Percentiles rank a stretch among this genome's conserved stretches.
Evolutionary conservation across 2,888 invertebrate genomes (phyloP).

Genomic region (Agrotis puta): DNA sequence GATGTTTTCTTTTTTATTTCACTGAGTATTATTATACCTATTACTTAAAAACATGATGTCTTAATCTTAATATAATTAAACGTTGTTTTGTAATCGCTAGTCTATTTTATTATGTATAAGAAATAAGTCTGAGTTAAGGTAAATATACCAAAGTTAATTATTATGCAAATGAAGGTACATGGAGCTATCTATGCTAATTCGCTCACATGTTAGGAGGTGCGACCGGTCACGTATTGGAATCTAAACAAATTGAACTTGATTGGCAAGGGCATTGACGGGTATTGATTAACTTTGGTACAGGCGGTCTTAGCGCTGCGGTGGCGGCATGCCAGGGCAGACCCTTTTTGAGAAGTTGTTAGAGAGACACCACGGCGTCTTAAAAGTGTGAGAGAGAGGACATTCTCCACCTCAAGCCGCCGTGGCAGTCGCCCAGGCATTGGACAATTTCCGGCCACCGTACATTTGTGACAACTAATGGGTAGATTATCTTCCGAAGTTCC

Average conservation of each 20-base stretch:
- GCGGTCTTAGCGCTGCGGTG: neutral
- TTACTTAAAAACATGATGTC: constrained; percentile 22
- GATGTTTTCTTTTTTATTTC: constrained; percentile 13
- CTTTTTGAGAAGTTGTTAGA: no score
- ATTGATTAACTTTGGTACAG: neutral
- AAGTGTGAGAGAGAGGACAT: no score
- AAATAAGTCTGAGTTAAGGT: constrained; percentile 8
- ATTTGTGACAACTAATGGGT: no score
- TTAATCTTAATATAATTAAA: constrained; percentile 37
- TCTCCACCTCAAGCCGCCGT: no score
- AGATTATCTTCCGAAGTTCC: no score
- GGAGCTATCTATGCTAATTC: neutral
- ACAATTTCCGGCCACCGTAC: no score
- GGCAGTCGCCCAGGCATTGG: no score
- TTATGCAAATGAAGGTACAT: neutral
- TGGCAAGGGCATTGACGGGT: constrained; percentile 26
- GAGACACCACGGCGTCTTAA: no score
- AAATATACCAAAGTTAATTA: constrained; percentile 24
- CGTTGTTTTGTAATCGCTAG: constrained; percentile 48
- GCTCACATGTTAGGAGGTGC: neutral
- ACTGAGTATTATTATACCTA: neutral
- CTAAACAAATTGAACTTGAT: constrained; percentile 5
- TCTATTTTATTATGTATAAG: constrained; percentile 38
- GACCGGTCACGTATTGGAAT: neutral
- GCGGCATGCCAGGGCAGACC: no score